Base-by-base conservation (phyloP, 1,140 invertebrate species). In the Lethrus apterus region DNA sequence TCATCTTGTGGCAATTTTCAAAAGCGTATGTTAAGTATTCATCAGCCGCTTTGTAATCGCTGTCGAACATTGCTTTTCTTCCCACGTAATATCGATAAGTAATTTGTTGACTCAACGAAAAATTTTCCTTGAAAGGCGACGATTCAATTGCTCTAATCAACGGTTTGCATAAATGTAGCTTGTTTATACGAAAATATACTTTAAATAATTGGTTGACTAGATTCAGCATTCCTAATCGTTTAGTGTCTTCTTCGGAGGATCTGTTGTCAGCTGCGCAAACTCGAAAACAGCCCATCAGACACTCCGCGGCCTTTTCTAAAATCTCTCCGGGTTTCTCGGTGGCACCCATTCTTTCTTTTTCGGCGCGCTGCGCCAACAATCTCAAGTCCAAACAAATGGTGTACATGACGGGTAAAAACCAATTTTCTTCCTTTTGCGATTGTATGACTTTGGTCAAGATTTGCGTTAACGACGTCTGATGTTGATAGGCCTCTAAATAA, bases 81-180 rank as follows among this genome's bases (percentile, higher is more conserved):
- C 95, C 95, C 11, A 97, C 90, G 73, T 93, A 98, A 71, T 96
- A 98, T 60, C 86, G 89, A 65, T 96, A 99, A 0, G 95, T 98
- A 30, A 93, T 84, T 65, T 94, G 89, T 71, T 88, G 86, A 17
- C 83, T 81, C 45, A 89, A 64, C 23, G 84, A 81, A 68, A 95
- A 98, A 44, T 81, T 79, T 34, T 95, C 88, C 67, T 92, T 94
- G 33, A 90, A 84, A 1, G 81, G 77, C 10, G 86, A 87, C 18
- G 89, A 89, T 54, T 98, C 93, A 54, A 98, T 96, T 2, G 94
- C 93, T 58, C 95, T 76, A 52, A 98, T 96, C 9, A 99, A 71
- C 0, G 95, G 94, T 70, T 93, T 98, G 65, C 94, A 96, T 20
- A 99, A 70, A 75, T 98, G 93, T 2, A 98, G 66, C 68, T 97